Evolutionary conservation across 2,888 invertebrate genomes (phyloP).

Genomic region (Anoncus sp.): DNA sequence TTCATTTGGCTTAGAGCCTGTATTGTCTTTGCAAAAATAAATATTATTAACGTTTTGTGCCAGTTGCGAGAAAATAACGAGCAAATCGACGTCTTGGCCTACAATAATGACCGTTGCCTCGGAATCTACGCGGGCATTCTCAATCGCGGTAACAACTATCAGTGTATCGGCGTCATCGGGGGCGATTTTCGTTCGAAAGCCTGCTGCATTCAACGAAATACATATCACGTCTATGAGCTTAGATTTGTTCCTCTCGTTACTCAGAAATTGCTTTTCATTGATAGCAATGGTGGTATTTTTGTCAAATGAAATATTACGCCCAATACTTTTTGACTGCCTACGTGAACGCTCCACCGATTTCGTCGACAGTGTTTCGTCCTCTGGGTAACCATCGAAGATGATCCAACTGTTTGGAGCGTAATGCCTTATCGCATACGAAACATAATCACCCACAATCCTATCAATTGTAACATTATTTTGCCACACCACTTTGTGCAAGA

Average conservation of each 20-base stretch:
- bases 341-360: constrained; percentile 50
- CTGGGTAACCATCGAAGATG: constrained; percentile 56
- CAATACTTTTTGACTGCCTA: constrained; percentile 40
- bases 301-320: constrained; percentile 49
- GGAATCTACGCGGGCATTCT: constrained; percentile 63
- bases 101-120: constrained; percentile 70
- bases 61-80: constrained; percentile 70
- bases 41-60: constrained; percentile 64
- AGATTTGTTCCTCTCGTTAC: constrained; percentile 70
- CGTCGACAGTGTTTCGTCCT: constrained; percentile 47
- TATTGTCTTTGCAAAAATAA: constrained; percentile 46
- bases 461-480: constrained; percentile 22
- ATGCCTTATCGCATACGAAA: constrained; percentile 45
- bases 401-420: constrained; percentile 43
- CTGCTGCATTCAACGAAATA: constrained; percentile 60
- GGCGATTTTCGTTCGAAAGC: constrained; percentile 69
- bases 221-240: constrained; percentile 67
- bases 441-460: constrained; percentile 38
- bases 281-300: constrained; percentile 39
- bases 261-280: constrained; percentile 69
- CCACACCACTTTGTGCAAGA: constrained; percentile 51
- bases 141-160: constrained; percentile 67
- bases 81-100: constrained; percentile 71
- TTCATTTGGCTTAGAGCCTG: constrained; percentile 35
- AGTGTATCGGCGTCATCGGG: constrained; percentile 70